These are phyloP conservation scores for Danaus chrysippus DNA, from an alignment of 2,888 invertebrate species.

Conservation along the genomic window DNA sequence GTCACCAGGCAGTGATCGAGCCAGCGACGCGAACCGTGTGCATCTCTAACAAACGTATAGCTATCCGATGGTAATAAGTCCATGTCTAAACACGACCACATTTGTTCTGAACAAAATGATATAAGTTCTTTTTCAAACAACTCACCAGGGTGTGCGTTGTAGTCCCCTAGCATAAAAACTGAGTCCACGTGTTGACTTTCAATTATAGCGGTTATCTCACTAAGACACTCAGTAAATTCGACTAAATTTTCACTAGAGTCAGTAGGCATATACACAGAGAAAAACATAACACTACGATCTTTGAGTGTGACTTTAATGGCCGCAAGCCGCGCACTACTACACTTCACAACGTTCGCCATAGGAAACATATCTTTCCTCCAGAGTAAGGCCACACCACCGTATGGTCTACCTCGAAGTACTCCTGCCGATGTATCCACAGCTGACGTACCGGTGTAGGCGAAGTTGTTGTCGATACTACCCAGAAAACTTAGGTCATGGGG, in stretches of 20 bases:
- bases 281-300: conserved; percentile 21
- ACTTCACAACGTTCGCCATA: conserved; percentile 29
- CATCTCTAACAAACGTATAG: too few species aligned
- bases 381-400: conserved; percentile 34
- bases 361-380: conserved; percentile 33
- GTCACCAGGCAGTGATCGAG: conserved; percentile 31
- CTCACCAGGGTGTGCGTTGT: too few species aligned
- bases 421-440: conserved; percentile 35
- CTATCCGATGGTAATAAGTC: too few species aligned
- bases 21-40: conserved; percentile 27
- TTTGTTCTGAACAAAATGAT: too few species aligned
- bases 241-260: too few species aligned
- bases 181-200: too few species aligned
- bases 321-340: conserved; percentile 26
- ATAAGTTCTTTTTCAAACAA: too few species aligned
- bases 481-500: conserved; percentile 31
- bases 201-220: too few species aligned
- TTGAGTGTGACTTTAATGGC: conserved; percentile 23
- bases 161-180: too few species aligned
- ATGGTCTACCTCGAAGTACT: conserved; percentile 30
- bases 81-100: too few species aligned
- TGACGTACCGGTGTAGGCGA: conserved; percentile 32
- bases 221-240: too few species aligned
- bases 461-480: conserved; percentile 25
- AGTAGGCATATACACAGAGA: too few species aligned